Percentiles rank a stretch among this genome's conserved stretches.
Conservation (phyloP, 2,113 vertebrate genomes). For the Zosterops japonicus region DNA sequence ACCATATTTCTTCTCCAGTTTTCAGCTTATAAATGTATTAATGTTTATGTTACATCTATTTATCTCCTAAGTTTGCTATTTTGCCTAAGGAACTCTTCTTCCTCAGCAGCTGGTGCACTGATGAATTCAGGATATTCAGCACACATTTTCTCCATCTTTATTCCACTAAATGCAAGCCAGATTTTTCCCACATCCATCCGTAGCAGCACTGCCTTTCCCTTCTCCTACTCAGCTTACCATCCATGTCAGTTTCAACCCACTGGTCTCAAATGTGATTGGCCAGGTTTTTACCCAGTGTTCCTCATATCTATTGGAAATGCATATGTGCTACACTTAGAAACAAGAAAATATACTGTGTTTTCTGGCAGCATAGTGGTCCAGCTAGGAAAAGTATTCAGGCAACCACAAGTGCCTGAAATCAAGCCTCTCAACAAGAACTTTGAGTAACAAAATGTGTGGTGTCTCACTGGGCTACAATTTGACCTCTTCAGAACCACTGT, state of each 20-base stretch:
- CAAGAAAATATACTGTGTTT: not conserved
- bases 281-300: not conserved
- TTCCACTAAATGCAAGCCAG: not conserved
- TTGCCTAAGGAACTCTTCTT: not conserved
- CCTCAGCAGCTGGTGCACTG: not conserved
- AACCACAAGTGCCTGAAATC: not conserved
- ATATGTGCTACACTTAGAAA: not conserved
- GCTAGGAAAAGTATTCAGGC: not conserved
- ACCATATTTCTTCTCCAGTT: not conserved
- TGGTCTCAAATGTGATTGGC: rapidly evolving
- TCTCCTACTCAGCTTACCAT: not conserved
- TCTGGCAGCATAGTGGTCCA: not conserved
- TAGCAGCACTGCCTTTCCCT: not conserved
- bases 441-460: not conserved
- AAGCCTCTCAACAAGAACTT: not conserved
- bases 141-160: not conserved
- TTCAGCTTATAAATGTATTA: not conserved
- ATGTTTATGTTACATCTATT: not conserved
- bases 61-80: not conserved
- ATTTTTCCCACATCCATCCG: not conserved
- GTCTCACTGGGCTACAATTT: not conserved
- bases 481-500: not conserved
- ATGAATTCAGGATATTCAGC: not conserved
- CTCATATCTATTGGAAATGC: not conserved
- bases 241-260: not conserved